Percentiles rank a stretch among this genome's conserved stretches.
Conservation (phyloP, 2,113 vertebrate genomes). For the Pardalotus punctatus region DNA sequence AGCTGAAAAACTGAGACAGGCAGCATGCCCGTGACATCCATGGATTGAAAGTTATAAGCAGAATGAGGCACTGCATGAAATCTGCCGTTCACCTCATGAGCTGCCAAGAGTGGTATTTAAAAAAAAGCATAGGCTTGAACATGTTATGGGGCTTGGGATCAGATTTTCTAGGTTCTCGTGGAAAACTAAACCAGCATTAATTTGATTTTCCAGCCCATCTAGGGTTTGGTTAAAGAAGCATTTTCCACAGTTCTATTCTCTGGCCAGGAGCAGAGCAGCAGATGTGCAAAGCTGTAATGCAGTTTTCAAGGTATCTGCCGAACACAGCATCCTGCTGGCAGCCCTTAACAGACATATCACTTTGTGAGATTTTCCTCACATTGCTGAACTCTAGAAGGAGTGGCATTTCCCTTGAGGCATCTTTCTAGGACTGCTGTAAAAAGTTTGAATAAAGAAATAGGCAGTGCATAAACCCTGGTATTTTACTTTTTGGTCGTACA, state of each 20-base stretch:
- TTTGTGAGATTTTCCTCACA: neutral
- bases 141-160: constrained; percentile 6
- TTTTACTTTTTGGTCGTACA: neutral
- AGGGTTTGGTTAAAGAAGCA: constrained; percentile 24
- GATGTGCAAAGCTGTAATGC: neutral
- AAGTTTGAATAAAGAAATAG: neutral
- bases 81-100: neutral
- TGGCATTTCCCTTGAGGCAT: neutral
- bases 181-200: constrained; percentile 44
- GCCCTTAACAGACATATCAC: neutral
- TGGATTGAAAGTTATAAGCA: neutral
- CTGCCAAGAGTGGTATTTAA: constrained; percentile 14
- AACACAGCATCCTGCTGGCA: neutral
- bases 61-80: neutral
- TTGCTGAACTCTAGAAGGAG: neutral
- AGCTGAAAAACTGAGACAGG: neutral
- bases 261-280: constrained; percentile 4
- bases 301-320: neutral
- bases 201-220: constrained; percentile 41
- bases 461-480: neutral
- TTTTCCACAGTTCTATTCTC: constrained; percentile 25
- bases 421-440: neutral
- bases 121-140: neutral
- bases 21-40: neutral
- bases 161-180: constrained; percentile 29